These are phyloP conservation scores for Choloepus hoffmanni DNA, from an alignment of 2,113 vertebrate species.

Conservation along the genomic window DNA sequence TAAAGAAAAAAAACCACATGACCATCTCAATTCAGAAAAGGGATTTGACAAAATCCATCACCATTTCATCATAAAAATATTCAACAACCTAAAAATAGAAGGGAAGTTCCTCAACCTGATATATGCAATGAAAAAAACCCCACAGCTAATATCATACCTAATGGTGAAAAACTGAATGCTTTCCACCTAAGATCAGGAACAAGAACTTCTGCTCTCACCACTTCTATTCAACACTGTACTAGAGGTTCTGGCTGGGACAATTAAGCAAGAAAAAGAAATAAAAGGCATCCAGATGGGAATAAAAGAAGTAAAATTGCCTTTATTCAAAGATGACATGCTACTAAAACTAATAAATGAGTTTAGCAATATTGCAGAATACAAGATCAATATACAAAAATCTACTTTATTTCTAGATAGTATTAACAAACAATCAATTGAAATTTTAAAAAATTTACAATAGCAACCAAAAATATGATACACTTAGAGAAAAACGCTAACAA, in stretches of 20 bases:
- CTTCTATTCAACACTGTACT: no score
- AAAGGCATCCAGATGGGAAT: neutral
- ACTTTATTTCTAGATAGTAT: conserved; percentile 14
- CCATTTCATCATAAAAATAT: no score
- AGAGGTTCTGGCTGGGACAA: no score
- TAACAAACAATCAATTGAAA: neutral
- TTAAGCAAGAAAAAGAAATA: neutral
- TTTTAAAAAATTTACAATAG: neutral
- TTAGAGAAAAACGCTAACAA: neutral
- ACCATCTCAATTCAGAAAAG: no score
- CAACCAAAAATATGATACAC: conserved; percentile 3
- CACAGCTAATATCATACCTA: neutral
- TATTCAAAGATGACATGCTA: conserved; percentile 5
- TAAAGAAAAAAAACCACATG: no score
- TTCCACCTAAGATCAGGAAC: neutral
- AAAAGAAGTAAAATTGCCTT: neutral
- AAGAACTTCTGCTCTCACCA: neutral
- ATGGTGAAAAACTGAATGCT: neutral
- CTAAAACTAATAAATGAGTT: conserved; percentile 18
- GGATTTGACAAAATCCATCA: no score
- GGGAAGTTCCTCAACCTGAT: neutral
- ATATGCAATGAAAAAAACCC: neutral
- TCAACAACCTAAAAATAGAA: conserved; percentile 21
- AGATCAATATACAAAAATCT: neutral
- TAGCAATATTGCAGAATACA: neutral